phyloP scores from a whole-genome alignment of 1,140 invertebrate genomes.

The Gryon sp. region DNA sequence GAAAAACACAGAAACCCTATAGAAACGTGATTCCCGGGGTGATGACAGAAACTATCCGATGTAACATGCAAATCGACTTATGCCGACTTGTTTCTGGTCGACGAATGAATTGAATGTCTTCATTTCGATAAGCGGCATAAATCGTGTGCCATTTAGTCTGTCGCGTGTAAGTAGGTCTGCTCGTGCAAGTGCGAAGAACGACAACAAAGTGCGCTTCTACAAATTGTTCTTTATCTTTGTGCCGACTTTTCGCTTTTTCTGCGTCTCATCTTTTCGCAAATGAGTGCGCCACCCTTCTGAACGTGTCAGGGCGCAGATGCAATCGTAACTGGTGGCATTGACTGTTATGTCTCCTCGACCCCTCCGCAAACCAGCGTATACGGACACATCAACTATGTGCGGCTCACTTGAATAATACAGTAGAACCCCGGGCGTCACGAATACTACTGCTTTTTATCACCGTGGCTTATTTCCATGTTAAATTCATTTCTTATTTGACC shows the following conservation, averaged over 20 bases:
- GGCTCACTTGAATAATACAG: conserved; percentile 71
- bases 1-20: conserved; percentile 8
- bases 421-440: conserved; percentile 59
- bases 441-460: conserved; percentile 48
- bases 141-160: conserved; percentile 25
- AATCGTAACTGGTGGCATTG: conserved; percentile 72
- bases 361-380: conserved; percentile 4
- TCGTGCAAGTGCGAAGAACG: too few species aligned
- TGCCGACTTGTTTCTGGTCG: conserved; percentile 11
- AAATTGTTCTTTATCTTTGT: conserved; percentile 21
- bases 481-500: conserved; percentile 64
- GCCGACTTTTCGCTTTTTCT: conserved; percentile 24
- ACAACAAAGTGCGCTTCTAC: conserved; percentile 2
- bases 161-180: neutral
- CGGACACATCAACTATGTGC: conserved; percentile 8
- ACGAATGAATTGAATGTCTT: conserved; percentile 26
- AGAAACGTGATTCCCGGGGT: neutral
- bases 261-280: conserved; percentile 48
- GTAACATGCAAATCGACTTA: conserved; percentile 21
- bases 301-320: conserved; percentile 67
- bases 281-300: conserved; percentile 48
- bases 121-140: conserved; percentile 34
- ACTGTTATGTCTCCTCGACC: conserved; percentile 18
- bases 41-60: conserved; percentile 16
- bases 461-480: conserved; percentile 57